A percentile compares a stretch with the other conserved stretches of the same genome.
These are phyloP conservation scores for Parauchenoglanis ngamensis DNA, from an alignment of 2,797 vertebrate genomes.

Conservation along the genomic window DNA sequence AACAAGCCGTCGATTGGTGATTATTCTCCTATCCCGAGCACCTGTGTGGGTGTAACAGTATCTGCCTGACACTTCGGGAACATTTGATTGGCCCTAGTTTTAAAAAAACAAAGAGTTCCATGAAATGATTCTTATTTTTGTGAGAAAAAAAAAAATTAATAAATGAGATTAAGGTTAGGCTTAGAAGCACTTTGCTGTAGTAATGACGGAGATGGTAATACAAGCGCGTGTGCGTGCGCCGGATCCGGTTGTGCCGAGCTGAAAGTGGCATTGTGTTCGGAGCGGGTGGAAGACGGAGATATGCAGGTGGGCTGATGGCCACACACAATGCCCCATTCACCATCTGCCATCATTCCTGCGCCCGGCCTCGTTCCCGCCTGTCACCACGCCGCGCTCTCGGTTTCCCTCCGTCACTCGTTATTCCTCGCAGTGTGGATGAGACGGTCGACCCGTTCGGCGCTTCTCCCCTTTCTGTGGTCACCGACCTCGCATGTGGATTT, in stretches of 20 bases:
- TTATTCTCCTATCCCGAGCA: neutral
- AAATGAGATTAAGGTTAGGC: neutral
- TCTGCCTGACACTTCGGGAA: neutral
- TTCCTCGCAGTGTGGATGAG: neutral
- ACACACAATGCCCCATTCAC: constrained; percentile 43
- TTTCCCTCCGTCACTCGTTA: neutral
- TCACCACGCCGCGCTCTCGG: neutral
- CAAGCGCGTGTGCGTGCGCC: neutral
- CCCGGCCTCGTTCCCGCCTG: neutral
- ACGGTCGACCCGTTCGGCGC: neutral
- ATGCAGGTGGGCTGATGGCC: constrained; percentile 28
- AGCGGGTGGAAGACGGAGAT: constrained; percentile 26
- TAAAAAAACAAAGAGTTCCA: neutral
- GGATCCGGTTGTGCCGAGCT: constrained; percentile 36
- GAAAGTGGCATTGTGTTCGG: constrained; percentile 38
- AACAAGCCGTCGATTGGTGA: neutral
- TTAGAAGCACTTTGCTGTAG: neutral
- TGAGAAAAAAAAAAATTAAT: neutral
- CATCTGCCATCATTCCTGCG: constrained; percentile 2
- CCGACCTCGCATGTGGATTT: neutral
- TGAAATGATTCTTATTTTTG: neutral
- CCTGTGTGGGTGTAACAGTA: neutral
- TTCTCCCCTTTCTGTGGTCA: constrained; percentile 7
- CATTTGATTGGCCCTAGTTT: neutral
- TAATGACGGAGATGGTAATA: neutral